These are phyloP conservation scores for Lagodon rhomboides DNA, from an alignment of 2,797 vertebrate genomes.

Conservation along the genomic window DNA sequence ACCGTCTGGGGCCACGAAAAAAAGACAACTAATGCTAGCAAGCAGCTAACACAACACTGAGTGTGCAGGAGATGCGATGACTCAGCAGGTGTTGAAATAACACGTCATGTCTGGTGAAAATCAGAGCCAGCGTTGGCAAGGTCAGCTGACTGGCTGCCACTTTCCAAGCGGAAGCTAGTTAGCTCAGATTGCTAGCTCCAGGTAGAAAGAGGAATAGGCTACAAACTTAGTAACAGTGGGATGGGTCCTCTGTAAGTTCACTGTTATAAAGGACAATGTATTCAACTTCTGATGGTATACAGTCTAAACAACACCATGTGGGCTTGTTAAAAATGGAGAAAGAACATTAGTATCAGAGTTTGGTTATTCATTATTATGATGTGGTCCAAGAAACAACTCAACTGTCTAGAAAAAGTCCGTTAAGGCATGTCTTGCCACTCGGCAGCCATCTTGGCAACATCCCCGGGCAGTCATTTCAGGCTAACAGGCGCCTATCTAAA, in stretches of 20 bases:
- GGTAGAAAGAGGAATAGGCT: background rate
- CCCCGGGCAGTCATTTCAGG: too few species aligned
- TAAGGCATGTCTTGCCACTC: too few species aligned
- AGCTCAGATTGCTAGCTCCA: background rate
- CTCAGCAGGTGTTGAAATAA: background rate
- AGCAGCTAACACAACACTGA: background rate
- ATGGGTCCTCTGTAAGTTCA: too few species aligned
- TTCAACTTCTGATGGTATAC: too few species aligned
- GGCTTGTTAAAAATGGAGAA: too few species aligned
- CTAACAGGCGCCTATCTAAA: too few species aligned
- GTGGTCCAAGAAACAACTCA: background rate
- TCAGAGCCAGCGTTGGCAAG: background rate
- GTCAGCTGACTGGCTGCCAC: background rate
- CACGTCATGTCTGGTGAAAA: background rate
- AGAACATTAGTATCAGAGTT: background rate
- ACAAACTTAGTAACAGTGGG: background rate
- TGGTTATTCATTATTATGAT: background rate
- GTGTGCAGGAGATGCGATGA: background rate
- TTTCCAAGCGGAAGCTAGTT: background rate
- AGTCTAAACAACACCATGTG: too few species aligned
- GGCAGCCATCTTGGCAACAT: too few species aligned
- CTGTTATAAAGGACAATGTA: too few species aligned
- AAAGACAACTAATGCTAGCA: background rate
- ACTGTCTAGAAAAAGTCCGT: background rate
- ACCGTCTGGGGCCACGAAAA: too few species aligned